Conservation (phyloP, 1,140 invertebrate genomes). For the Brachionus plicatilis region DNA sequence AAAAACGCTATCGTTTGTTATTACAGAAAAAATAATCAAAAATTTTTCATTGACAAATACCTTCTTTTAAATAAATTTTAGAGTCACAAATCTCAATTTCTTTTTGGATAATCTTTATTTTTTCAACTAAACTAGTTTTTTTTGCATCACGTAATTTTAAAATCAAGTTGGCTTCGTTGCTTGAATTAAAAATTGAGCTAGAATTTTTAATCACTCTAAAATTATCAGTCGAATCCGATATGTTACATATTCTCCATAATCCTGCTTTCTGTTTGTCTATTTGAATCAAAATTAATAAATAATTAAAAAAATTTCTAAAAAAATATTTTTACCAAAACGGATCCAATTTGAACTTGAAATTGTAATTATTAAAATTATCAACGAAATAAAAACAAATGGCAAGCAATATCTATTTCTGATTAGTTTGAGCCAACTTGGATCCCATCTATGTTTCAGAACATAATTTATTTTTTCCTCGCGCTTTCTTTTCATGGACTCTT, state of each 20-base stretch:
- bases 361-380: neutral
- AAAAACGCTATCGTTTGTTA: neutral
- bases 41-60: neutral
- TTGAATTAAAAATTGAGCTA: neutral
- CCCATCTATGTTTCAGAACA: conserved; percentile 10
- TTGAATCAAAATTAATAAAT: neutral
- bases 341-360: conserved; percentile 30
- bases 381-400: conserved; percentile 8
- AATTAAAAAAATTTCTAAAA: neutral
- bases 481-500: conserved; percentile 19
- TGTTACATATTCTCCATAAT: conserved; percentile 24
- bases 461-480: conserved; percentile 20
- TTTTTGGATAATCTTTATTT: neutral
- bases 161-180: neutral
- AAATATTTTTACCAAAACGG: neutral
- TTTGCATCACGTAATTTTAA: neutral
- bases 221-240: neutral
- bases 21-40: neutral
- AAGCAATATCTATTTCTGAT: conserved; percentile 2
- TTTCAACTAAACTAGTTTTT: neutral
- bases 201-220: neutral
- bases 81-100: neutral
- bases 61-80: conserved; percentile 12
- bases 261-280: conserved; percentile 10
- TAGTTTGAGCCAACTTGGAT: conserved; percentile 23